A percentile compares a stretch with the other conserved stretches of the same genome.
These are phyloP conservation scores for Nasonia oneida DNA, from an alignment of 2,888 invertebrate species.

Conservation along the genomic window DNA sequence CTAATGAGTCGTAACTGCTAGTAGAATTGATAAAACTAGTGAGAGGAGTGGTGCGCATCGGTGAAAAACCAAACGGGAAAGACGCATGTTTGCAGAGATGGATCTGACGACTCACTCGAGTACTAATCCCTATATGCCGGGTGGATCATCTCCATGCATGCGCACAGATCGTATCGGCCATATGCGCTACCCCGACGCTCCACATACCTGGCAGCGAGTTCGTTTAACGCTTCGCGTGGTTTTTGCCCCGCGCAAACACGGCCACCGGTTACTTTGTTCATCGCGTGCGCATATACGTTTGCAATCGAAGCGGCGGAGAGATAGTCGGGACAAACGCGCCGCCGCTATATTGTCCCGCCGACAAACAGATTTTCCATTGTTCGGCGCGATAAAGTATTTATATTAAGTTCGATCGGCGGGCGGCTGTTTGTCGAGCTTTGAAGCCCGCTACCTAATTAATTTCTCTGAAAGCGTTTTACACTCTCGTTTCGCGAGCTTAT, in stretches of 20 bases:
- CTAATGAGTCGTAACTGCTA: not conserved
- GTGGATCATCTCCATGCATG: conserved; percentile 63
- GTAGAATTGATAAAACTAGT: not conserved
- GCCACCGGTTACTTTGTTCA: conserved; percentile 30
- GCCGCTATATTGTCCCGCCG: not conserved
- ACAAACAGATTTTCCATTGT: conserved; percentile 10
- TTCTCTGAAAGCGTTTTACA: not conserved
- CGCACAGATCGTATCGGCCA: not conserved
- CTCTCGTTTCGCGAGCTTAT: not conserved
- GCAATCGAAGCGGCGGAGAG: conserved; percentile 19
- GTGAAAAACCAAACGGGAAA: conserved; percentile 47
- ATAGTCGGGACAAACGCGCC: conserved; percentile 5
- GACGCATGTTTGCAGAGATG: conserved; percentile 64
- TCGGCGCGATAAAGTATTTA: not conserved
- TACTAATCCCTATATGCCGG: conserved; percentile 71
- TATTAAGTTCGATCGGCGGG: not conserved
- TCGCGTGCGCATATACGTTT: not conserved
- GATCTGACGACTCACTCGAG: conserved; percentile 77
- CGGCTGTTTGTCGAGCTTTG: not conserved
- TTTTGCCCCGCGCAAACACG: conserved; percentile 54
- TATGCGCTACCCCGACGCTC: not conserved
- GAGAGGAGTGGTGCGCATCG: not conserved
- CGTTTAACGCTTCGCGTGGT: conserved; percentile 62
- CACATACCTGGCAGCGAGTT: conserved; percentile 53
- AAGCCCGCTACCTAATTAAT: not conserved